Conservation (phyloP, 2,113 vertebrate genomes). For the Ancistrus triradiatus region DNA sequence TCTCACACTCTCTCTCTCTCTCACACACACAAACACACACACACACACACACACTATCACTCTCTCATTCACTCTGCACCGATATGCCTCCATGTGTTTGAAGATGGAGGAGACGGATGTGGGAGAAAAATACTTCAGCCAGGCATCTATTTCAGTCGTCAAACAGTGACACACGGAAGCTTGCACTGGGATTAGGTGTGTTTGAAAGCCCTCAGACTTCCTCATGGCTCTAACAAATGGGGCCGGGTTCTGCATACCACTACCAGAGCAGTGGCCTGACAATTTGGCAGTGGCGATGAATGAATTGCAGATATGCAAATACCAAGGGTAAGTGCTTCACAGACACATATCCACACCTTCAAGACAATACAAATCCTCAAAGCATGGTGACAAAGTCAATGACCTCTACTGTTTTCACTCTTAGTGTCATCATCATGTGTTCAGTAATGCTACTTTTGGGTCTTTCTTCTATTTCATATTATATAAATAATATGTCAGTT, state of each 20-base stretch:
- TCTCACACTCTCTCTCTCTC: too few relatives aligned
- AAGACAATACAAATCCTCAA: background rate
- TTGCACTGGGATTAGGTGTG: constrained; percentile 50
- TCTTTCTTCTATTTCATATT: too few relatives aligned
- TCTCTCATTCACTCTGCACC: constrained; percentile 14
- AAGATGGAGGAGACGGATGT: constrained; percentile 3
- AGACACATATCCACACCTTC: constrained; percentile 5
- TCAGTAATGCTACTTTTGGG: background rate
- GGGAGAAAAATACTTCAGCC: constrained; percentile 2
- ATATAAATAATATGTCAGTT: too few relatives aligned
- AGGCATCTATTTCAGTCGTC: constrained; percentile 35
- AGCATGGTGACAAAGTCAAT: constrained; percentile 10
- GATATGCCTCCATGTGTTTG: constrained; percentile 37
- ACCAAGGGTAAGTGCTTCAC: background rate
- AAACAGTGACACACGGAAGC: constrained; percentile 49
- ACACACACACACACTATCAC: background rate
- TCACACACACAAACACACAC: background rate
- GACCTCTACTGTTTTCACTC: background rate
- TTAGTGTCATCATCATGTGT: constrained; percentile 5
- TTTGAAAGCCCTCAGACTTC: constrained; percentile 51
- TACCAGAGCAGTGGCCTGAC: constrained; percentile 51
- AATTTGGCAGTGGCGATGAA: constrained; percentile 47
- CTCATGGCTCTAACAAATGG: constrained; percentile 43
- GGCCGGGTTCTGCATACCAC: constrained; percentile 50
- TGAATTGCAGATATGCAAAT: constrained; percentile 16